phyloP scores from a whole-genome alignment of 2,113 vertebrate species.

The Rhegmatorhina hoffmannsi region DNA sequence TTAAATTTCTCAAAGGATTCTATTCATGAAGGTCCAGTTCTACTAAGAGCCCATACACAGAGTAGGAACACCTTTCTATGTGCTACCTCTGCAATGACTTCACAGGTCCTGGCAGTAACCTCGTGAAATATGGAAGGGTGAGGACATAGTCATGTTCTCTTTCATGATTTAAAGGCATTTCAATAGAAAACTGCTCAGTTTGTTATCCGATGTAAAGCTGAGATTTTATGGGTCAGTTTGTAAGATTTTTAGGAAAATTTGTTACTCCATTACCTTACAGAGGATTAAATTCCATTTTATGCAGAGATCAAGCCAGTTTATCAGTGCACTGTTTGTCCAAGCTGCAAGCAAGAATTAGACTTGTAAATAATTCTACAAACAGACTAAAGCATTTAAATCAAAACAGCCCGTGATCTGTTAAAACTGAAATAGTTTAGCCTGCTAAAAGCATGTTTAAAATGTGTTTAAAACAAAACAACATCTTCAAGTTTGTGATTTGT shows the following conservation, averaged over 20 bases:
- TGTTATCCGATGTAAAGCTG: background rate
- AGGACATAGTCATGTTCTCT: accelerated
- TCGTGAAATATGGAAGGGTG: accelerated
- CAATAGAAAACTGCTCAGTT: background rate
- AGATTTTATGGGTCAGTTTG: background rate
- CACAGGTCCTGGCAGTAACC: background rate
- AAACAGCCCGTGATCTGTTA: background rate
- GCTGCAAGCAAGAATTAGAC: background rate
- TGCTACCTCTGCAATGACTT: background rate
- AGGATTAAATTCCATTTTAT: background rate
- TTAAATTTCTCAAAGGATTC: background rate
- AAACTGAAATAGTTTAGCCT: background rate
- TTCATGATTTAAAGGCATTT: background rate
- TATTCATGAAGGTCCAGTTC: background rate
- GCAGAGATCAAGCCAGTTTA: background rate
- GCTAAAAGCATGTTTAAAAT: background rate
- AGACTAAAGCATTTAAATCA: background rate
- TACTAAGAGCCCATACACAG: background rate
- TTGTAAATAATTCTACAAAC: background rate
- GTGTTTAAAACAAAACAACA: background rate
- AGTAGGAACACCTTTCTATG: background rate
- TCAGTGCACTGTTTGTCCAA: background rate
- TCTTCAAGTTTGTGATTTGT: background rate
- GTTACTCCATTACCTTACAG: background rate
- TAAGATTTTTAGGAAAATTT: background rate